Conservation (phyloP, 2,113 vertebrate genomes). For the Telmatochromis sp. region DNA sequence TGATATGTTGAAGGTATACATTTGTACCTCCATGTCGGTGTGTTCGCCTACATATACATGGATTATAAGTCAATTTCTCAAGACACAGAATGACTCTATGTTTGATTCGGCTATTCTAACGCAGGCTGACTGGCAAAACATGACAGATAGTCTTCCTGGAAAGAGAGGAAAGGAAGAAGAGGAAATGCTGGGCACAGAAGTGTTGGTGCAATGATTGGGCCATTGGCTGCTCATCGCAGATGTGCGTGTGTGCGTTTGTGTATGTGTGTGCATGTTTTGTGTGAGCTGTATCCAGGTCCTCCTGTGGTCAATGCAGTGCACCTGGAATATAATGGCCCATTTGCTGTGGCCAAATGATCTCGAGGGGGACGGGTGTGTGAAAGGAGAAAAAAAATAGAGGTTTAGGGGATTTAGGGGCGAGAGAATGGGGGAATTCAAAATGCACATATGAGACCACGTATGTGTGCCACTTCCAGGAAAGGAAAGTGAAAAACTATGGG, state of each 20-base stretch:
- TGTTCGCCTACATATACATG: neutral
- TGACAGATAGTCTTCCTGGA: constrained; percentile 3
- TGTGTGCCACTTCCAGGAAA: neutral
- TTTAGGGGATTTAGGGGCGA: neutral
- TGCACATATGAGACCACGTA: neutral
- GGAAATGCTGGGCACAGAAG: neutral
- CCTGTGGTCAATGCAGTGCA: constrained; percentile 6
- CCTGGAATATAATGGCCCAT: constrained; percentile 23
- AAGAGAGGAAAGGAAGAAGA: neutral
- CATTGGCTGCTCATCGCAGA: neutral
- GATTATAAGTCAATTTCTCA: neutral
- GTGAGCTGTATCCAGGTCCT: neutral
- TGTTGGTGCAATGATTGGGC: neutral
- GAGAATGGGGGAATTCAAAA: neutral
- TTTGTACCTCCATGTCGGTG: neutral
- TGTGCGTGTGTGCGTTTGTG: neutral
- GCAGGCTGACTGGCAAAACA: neutral
- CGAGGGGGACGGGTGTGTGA: neutral
- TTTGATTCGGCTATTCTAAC: neutral
- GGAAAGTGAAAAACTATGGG: constrained; percentile 5
- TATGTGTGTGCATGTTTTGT: neutral
- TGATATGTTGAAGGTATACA: neutral
- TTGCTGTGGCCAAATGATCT: constrained; percentile 35
- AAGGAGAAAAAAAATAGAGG: neutral
- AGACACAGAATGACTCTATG: neutral